phyloP scores from a whole-genome alignment of 2,113 vertebrate species.

The Pluvialis apricaria region DNA sequence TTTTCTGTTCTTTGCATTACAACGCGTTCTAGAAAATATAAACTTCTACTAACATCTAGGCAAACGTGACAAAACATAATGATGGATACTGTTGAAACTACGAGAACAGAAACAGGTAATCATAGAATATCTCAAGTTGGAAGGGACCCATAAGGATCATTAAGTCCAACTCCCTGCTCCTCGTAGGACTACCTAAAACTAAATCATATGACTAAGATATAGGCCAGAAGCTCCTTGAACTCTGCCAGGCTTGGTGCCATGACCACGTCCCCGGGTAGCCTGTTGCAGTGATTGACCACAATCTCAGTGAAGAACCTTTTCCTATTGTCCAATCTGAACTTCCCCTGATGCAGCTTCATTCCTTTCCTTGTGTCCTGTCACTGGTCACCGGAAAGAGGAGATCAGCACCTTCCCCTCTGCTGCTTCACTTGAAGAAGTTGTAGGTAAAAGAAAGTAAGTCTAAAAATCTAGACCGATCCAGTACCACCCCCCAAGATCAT shows the following conservation, averaged over 20 bases:
- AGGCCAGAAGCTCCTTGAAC: background rate
- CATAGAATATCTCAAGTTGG: background rate
- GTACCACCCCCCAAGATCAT: background rate
- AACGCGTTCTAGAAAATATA: background rate
- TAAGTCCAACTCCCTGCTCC: background rate
- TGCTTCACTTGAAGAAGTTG: background rate
- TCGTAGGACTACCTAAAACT: background rate
- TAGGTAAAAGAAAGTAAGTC: background rate
- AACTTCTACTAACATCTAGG: background rate
- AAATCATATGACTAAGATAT: background rate
- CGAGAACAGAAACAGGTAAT: background rate
- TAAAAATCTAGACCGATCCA: background rate
- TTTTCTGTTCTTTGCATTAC: background rate
- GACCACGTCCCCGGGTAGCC: background rate
- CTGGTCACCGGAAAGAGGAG: background rate
- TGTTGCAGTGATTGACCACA: background rate
- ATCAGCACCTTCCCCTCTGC: background rate
- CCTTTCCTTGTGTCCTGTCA: accelerated
- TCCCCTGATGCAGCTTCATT: background rate
- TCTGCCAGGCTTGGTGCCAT: background rate
- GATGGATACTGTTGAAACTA: background rate
- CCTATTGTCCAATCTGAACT: background rate
- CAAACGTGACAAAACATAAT: background rate
- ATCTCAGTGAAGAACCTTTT: background rate
- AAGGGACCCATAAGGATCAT: background rate